These are phyloP conservation scores for Chaenogobius annularis DNA, from an alignment of 2,113 vertebrate species.

Conservation along the genomic window DNA sequence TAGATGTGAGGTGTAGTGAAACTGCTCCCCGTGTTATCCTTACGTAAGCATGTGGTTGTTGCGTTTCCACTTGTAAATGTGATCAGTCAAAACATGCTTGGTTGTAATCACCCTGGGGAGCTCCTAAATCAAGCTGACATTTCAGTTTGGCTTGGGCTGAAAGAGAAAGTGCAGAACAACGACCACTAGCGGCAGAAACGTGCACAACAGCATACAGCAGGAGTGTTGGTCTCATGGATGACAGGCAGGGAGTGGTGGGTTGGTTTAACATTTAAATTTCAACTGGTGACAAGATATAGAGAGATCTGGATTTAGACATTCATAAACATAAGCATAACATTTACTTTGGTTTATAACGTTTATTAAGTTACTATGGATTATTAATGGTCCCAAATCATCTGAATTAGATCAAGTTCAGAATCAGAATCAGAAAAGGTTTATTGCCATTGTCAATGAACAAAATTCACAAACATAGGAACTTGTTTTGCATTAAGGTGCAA, in stretches of 20 bases:
- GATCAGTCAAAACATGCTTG: constrained; percentile 59
- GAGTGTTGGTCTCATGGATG: constrained; percentile 68
- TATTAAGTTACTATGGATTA: no score
- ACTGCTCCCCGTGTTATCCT: not conserved
- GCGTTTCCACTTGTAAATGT: constrained; percentile 24
- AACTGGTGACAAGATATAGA: not conserved
- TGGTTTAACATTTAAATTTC: not conserved
- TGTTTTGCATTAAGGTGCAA: no score
- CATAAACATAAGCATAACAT: no score
- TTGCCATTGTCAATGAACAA: no score
- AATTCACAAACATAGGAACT: no score
- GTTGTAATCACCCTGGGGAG: constrained; percentile 44
- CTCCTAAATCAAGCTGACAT: constrained; percentile 38
- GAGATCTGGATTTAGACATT: not conserved
- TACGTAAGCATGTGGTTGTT: constrained; percentile 26
- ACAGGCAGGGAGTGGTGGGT: not conserved
- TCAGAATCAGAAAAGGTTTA: no score
- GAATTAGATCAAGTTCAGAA: no score
- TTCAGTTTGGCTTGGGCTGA: constrained; percentile 2
- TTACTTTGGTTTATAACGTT: no score
- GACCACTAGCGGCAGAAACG: constrained; percentile 65
- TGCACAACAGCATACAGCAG: constrained; percentile 15
- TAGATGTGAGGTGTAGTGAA: constrained; percentile 2
- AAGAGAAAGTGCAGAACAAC: constrained; percentile 49
- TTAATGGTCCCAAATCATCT: no score